Conservation (phyloP, 2,797 vertebrate species). For the Amblyraja radiata region DNA sequence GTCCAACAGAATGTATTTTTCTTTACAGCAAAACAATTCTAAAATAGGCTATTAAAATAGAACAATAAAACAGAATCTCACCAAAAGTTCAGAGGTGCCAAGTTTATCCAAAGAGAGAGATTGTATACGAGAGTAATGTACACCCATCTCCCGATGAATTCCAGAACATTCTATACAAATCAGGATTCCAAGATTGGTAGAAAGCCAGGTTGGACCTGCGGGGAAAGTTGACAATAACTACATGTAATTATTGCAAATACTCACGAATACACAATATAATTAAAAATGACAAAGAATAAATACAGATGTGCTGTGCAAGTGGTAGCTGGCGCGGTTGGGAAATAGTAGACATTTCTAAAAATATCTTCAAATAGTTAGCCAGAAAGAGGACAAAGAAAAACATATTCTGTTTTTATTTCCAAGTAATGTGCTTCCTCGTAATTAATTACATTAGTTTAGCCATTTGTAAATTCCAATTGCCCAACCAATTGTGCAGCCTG, state of each 20-base stretch:
- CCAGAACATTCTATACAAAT: constrained; percentile 77
- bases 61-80: constrained; percentile 40
- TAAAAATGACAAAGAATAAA: not conserved
- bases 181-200: constrained; percentile 71
- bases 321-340: no score
- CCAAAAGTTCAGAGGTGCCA: constrained; percentile 72
- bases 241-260: not conserved
- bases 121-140: constrained; percentile 68
- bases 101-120: constrained; percentile 69
- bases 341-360: not conserved
- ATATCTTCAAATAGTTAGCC: not conserved
- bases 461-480: not conserved
- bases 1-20: not conserved
- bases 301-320: not conserved
- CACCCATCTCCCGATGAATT: constrained; percentile 74
- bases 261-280: not conserved
- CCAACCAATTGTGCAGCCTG: not conserved
- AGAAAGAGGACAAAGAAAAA: not conserved
- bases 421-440: no score
- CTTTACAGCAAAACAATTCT: not conserved
- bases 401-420: not conserved
- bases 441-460: not conserved
- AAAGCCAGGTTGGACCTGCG: constrained; percentile 73
- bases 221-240: not conserved
- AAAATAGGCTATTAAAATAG: not conserved